Percentiles rank a stretch among this genome's conserved stretches.
Conservation (phyloP, 2,113 vertebrate genomes). For the Chelonoidis abingdonii region DNA sequence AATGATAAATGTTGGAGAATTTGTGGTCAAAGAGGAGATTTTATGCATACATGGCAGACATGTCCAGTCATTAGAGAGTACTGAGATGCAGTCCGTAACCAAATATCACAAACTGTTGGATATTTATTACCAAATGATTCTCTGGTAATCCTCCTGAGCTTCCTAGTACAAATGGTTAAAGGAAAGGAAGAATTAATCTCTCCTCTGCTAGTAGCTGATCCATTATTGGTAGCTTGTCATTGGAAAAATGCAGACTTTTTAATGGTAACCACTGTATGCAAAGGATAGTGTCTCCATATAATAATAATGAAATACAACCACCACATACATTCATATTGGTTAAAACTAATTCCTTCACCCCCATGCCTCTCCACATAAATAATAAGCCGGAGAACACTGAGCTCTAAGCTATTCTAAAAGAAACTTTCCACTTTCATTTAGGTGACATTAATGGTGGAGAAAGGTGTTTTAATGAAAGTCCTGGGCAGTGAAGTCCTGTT, state of each 20-base stretch:
- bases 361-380: not conserved
- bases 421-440: not conserved
- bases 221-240: too few species aligned
- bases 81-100: too few species aligned
- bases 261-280: not conserved
- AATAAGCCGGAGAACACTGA: not conserved
- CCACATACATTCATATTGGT: not conserved
- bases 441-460: not conserved
- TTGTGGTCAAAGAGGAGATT: too few species aligned
- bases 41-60: too few species aligned
- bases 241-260: not conserved
- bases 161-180: too few species aligned
- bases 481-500: not conserved
- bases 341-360: not conserved
- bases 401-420: not conserved
- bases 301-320: not conserved
- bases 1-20: too few species aligned
- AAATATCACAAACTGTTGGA: too few species aligned
- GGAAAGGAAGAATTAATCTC: too few species aligned
- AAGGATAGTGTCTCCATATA: not conserved
- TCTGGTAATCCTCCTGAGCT: too few species aligned
- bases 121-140: too few species aligned
- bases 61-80: too few species aligned
- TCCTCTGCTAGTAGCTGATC: too few species aligned
- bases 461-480: not conserved